phyloP scores from a whole-genome alignment of 2,888 invertebrate genomes.

The Drosophila dives region DNA sequence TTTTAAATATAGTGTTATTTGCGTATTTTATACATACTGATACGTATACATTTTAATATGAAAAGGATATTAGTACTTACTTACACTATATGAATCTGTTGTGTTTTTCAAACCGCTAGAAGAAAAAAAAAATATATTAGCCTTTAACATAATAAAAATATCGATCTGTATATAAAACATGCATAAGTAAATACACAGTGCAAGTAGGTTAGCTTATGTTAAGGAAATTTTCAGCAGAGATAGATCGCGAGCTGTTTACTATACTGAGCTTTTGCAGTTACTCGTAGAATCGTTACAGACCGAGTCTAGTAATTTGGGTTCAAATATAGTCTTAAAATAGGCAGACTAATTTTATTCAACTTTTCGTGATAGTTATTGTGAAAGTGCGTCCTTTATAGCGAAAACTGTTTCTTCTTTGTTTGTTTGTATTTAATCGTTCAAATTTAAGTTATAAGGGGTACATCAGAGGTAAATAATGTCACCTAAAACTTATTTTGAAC shows the following conservation, averaged over 20 bases:
- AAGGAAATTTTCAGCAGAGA: background rate
- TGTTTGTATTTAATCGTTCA: too few species aligned
- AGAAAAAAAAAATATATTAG: constrained; percentile 2
- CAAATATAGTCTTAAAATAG: background rate
- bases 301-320: background rate
- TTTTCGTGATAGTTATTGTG: background rate
- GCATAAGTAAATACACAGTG: background rate
- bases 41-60: background rate
- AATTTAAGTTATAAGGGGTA: too few species aligned
- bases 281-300: background rate
- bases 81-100: constrained; percentile 2
- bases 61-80: background rate
- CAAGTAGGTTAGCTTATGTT: background rate
- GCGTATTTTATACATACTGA: background rate
- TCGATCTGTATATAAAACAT: background rate
- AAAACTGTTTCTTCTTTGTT: background rate
- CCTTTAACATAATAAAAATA: background rate
- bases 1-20: background rate
- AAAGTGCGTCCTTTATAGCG: background rate
- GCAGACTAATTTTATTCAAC: background rate
- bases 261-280: too few species aligned
- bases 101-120: background rate
- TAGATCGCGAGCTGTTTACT: too few species aligned
- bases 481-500: too few species aligned
- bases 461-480: too few species aligned